These are phyloP conservation scores for Pandemis corylana DNA, from an alignment of 2,888 invertebrate genomes.

Conservation along the genomic window DNA sequence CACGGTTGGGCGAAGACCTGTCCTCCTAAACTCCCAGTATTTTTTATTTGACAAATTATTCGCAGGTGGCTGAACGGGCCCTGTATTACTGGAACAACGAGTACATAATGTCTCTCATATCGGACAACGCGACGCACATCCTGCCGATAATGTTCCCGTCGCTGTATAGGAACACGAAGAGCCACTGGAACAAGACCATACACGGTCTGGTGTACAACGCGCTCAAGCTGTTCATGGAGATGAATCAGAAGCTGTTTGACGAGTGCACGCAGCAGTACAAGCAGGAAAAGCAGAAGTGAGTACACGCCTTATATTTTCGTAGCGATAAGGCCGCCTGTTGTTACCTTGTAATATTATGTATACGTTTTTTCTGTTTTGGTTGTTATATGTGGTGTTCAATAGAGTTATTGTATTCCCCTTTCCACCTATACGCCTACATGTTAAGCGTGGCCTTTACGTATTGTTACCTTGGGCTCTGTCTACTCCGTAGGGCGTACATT, in stretches of 20 bases:
- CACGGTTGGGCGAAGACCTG: too few species aligned
- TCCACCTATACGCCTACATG: too few species aligned
- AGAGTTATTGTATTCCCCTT: too few species aligned
- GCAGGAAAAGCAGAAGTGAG: constrained; percentile 92
- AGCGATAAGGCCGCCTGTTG: too few species aligned
- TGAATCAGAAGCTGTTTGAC: constrained; percentile 99
- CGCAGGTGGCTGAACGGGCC: constrained; percentile 98
- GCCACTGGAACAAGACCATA: constrained; percentile 99
- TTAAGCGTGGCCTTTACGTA: too few species aligned
- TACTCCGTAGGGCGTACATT: too few species aligned
- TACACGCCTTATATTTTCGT: constrained; percentile 43
- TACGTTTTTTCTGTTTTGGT: too few species aligned
- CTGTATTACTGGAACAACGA: constrained; percentile 99
- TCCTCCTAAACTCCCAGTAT: too few species aligned
- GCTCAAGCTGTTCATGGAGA: constrained; percentile 99
- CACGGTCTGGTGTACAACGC: constrained; percentile 99
- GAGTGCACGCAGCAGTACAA: constrained; percentile 98
- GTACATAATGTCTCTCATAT: constrained; percentile 99
- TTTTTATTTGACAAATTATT: not conserved
- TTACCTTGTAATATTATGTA: too few species aligned
- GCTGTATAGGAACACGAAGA: constrained; percentile 98
- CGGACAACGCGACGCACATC: constrained; percentile 98
- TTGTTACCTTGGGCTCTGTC: too few species aligned
- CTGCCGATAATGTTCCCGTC: constrained; percentile 99
- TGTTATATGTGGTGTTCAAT: too few species aligned